phyloP scores from a whole-genome alignment of 2,797 vertebrate species.

The Enteromius paludinosus region DNA sequence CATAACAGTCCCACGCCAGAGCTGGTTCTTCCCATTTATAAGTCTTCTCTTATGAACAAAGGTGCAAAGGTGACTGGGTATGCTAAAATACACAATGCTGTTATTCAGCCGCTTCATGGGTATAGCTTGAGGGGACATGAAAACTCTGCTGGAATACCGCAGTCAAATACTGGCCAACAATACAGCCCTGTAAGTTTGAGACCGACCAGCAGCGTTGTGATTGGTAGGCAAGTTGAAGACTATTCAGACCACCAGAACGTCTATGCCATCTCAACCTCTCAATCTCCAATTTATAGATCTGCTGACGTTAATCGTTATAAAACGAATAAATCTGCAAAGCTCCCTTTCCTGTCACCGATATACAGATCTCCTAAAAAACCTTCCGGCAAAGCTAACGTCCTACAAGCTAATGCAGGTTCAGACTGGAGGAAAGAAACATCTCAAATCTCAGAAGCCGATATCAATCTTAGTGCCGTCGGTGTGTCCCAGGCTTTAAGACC shows the following conservation, averaged over 20 bases:
- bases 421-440: background rate
- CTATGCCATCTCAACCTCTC: conserved; percentile 24
- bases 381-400: conserved; percentile 4
- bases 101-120: background rate
- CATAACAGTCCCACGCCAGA: background rate
- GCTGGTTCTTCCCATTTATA: background rate
- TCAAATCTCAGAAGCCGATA: background rate
- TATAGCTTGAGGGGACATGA: background rate
- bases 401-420: background rate
- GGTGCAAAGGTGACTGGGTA: background rate
- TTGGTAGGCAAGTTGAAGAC: conserved; percentile 12
- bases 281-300: background rate
- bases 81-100: background rate
- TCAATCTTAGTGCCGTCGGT: background rate
- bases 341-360: background rate
- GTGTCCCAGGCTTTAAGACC: background rate
- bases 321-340: background rate
- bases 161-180: background rate
- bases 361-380: conserved; percentile 19
- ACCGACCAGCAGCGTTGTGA: conserved; percentile 17
- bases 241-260: conserved; percentile 8
- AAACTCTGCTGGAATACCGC: background rate
- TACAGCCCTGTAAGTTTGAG: background rate
- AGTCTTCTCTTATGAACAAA: background rate
- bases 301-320: background rate